A percentile compares a stretch with the other conserved stretches of the same genome.
Conservation (phyloP, 2,797 vertebrate species). For the Myotis findleyi region DNA sequence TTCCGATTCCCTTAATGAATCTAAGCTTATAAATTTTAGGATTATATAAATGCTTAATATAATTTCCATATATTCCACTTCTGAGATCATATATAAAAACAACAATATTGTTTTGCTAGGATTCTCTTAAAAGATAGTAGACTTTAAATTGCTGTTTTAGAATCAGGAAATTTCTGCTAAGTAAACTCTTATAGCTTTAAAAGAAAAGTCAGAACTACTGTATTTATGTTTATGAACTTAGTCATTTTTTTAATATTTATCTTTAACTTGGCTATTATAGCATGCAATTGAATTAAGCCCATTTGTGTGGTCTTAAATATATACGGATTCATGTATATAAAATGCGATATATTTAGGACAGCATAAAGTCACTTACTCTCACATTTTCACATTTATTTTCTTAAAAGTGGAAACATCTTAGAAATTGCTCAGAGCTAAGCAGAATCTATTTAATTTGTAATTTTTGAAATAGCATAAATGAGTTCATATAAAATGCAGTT, state of each 20-base stretch:
- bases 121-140: conserved; percentile 11
- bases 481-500: conserved; percentile 81
- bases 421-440: conserved; percentile 73
- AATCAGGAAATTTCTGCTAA: conserved; percentile 49
- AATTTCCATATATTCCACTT: conserved; percentile 25
- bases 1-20: conserved; percentile 45
- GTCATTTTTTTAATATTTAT: conserved; percentile 52
- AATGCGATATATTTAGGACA: conserved; percentile 66
- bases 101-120: conserved; percentile 5
- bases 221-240: conserved; percentile 58
- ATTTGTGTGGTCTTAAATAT: conserved; percentile 67
- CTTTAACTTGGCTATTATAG: conserved; percentile 54
- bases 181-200: conserved; percentile 49
- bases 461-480: conserved; percentile 75
- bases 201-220: conserved; percentile 36
- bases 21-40: conserved; percentile 41
- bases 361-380: conserved; percentile 61
- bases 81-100: conserved; percentile 31
- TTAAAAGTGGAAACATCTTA: conserved; percentile 52
- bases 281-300: conserved; percentile 58
- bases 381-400: conserved; percentile 70
- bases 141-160: conserved; percentile 48
- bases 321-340: conserved; percentile 51
- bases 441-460: conserved; percentile 78
- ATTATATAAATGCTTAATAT: neutral